Conservation (phyloP, 2,797 vertebrate species). For the Sylvia borin region DNA sequence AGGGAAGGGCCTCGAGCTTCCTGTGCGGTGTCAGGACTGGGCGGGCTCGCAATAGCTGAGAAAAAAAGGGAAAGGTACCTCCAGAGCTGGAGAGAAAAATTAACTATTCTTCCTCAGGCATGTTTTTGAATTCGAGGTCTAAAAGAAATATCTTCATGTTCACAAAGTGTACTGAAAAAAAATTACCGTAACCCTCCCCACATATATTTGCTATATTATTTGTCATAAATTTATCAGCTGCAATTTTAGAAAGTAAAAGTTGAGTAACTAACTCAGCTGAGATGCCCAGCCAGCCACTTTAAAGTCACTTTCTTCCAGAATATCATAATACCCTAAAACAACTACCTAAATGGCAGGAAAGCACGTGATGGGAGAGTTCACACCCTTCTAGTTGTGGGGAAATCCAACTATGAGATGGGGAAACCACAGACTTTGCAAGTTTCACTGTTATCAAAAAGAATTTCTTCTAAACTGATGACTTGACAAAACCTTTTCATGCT, state of each 20-base stretch:
- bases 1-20: not conserved
- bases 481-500: not conserved
- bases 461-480: not conserved
- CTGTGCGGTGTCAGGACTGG: rapidly evolving
- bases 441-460: not conserved
- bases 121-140: rapidly evolving
- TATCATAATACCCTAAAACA: not conserved
- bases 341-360: not conserved
- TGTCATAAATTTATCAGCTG: not conserved
- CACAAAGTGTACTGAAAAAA: not conserved
- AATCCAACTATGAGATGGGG: not conserved
- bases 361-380: not conserved
- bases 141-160: not conserved
- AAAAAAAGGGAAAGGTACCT: not conserved
- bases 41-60: not conserved
- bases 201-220: not conserved
- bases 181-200: not conserved
- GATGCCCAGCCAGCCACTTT: not conserved
- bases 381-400: not conserved
- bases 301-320: not conserved
- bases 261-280: not conserved
- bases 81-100: not conserved
- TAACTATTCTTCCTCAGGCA: rapidly evolving
- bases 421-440: not conserved
- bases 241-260: not conserved